Evolutionary conservation across 2,888 invertebrate genomes (phyloP).

Genomic region (Lumbricus terrestris): DNA sequence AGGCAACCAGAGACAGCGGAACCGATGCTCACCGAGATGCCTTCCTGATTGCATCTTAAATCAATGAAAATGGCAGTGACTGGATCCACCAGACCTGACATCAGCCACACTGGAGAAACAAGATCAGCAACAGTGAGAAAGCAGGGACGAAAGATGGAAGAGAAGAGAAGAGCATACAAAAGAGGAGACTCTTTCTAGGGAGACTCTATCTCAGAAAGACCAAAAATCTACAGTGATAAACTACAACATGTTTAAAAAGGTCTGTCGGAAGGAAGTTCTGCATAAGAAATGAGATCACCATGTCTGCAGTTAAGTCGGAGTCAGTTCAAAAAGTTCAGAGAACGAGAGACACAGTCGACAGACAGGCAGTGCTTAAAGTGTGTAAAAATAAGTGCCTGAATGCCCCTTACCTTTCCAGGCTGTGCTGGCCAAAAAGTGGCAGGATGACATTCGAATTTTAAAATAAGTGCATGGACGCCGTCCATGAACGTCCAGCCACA

Average conservation of each 20-base stretch:
- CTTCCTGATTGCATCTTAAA: constrained; percentile 3
- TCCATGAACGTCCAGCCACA: too few species aligned
- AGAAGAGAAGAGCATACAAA: neutral
- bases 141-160: neutral
- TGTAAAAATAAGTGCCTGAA: too few species aligned
- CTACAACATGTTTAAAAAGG: neutral
- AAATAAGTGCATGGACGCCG: too few species aligned
- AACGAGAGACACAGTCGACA: too few species aligned
- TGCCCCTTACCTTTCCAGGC: too few species aligned
- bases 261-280: neutral
- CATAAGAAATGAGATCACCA: neutral
- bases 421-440: too few species aligned
- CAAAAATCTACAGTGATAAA: neutral
- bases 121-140: neutral
- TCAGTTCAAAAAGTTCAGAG: neutral
- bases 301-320: neutral
- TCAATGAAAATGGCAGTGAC: neutral
- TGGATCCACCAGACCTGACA: neutral
- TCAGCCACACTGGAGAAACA: neutral
- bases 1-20: neutral
- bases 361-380: too few species aligned
- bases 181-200: neutral
- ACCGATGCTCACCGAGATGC: neutral
- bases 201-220: neutral
- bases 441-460: too few species aligned